A percentile compares a stretch with the other conserved stretches of the same genome.
Evolutionary conservation across 2,888 invertebrate species (phyloP).

Genomic region (Eupithecia inturbata): DNA sequence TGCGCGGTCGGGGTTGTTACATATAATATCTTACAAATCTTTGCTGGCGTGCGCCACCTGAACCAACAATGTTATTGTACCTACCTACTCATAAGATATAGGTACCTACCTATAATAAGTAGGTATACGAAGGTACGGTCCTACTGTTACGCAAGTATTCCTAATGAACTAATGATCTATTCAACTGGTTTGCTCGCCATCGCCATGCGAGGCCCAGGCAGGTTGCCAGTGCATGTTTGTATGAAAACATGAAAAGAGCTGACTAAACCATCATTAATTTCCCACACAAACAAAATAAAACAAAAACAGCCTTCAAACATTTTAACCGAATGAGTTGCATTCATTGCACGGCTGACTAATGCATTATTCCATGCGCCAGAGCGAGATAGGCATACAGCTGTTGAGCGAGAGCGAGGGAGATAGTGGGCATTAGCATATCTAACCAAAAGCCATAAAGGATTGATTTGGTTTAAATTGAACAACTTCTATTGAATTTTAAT

Average conservation of each 20-base stretch:
- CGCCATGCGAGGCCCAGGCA: background rate
- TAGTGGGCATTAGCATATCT: constrained; percentile 48
- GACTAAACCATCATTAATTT: constrained; percentile 30
- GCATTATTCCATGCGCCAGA: constrained; percentile 49
- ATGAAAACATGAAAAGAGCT: constrained; percentile 31
- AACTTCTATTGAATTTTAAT: constrained; percentile 53
- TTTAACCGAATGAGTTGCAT: constrained; percentile 52
- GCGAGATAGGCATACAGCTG: constrained; percentile 40
- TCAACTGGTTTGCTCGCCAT: too few relatives aligned
- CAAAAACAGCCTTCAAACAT: constrained; percentile 40
- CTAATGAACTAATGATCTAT: too few relatives aligned
- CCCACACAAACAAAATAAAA: constrained; percentile 37
- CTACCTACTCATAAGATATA: too few relatives aligned
- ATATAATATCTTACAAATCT: too few relatives aligned
- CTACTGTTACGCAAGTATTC: too few relatives aligned
- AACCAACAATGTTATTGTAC: too few relatives aligned
- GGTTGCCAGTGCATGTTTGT: background rate
- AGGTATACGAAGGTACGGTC: too few relatives aligned
- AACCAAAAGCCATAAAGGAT: constrained; percentile 48
- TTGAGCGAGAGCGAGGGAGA: constrained; percentile 42
- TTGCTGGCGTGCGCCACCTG: too few relatives aligned
- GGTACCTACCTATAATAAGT: too few relatives aligned
- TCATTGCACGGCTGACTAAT: constrained; percentile 42
- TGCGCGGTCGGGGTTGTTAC: too few relatives aligned
- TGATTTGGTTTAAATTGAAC: constrained; percentile 52